Percentiles rank a stretch among this genome's conserved stretches.
Evolutionary conservation across 2,797 vertebrate genomes (phyloP).

Genomic region (Agapornis canus): DNA sequence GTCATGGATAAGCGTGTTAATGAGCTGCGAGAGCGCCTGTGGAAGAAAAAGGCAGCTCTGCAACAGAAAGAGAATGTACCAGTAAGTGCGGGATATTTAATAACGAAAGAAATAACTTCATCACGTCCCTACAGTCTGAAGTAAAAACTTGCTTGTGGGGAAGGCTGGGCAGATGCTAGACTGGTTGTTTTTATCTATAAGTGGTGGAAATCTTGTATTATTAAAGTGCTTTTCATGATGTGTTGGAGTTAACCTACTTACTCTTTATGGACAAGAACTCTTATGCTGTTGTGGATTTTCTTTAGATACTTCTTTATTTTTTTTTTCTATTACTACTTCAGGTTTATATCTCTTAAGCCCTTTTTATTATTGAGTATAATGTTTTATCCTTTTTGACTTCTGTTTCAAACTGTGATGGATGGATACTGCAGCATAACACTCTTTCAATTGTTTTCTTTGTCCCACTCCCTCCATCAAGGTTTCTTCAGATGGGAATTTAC

Average conservation of each 20-base stretch:
- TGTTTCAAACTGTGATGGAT: not conserved
- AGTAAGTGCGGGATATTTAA: conserved; percentile 77
- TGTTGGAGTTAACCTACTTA: conserved; percentile 10
- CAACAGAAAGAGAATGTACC: conserved; percentile 91
- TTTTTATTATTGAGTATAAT: not conserved
- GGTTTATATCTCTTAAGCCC: not conserved
- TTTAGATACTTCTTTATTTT: not conserved
- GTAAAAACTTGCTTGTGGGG: not conserved
- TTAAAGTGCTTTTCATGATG: conserved; percentile 28
- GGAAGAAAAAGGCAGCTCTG: conserved; percentile 94
- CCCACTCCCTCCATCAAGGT: conserved; percentile 66
- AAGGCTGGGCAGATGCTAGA: not conserved
- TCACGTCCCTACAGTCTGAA: not conserved
- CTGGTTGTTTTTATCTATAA: not conserved
- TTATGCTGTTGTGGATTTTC: rapidly evolving
- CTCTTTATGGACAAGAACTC: not conserved
- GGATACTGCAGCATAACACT: not conserved
- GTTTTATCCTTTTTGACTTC: not conserved
- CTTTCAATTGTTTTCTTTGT: not conserved
- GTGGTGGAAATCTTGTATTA: not conserved
- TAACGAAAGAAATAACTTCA: not conserved
- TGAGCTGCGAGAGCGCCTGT: conserved; percentile 90
- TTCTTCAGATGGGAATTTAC: conserved; percentile 84
- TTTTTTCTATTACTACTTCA: not conserved
- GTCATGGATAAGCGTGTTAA: conserved; percentile 90